Evolutionary conservation across 2,113 vertebrate species (phyloP), one percentile per base, ranked within the genome.

Genomic region (Orientallactaga bullata): DNA sequence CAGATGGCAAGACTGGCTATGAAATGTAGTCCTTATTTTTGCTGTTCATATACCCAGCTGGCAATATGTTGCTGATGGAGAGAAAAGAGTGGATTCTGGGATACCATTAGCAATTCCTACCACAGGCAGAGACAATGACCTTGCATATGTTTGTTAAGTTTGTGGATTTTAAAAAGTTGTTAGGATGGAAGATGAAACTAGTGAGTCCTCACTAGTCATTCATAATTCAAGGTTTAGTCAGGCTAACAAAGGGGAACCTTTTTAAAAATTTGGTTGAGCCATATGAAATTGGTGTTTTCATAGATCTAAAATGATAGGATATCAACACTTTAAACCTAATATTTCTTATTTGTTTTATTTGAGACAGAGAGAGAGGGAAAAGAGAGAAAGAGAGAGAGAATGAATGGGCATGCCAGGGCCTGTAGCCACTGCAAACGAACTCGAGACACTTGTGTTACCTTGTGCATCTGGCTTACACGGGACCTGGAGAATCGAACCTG

Each of bases 81-180:
- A 92, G 90, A 58, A 12, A 65, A 11, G 2, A 73, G 69, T 69
- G 42, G 63, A 90, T 88, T 89, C 55, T 72, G 68, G 24, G 74
- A 20, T 26, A 47, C n/a, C 90, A 77, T 81, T 77, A 92, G 61
- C 28, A 85, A 28, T 79, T 47, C 15, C 80, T 82, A 88, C 11
- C 73, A 94, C 24, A 78, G 20, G 13, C 68, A 81, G 32, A 15
- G 72, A 78, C 18, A 82, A 79, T 20, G 2, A 20, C 82, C 63
- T 68, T 37, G 23, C 32, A 71, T 85, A 71, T 69, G 8, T 88
- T 2, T 78, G 13, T 47, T 16, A 2, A 82, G 37, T 90, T 85
- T 88, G 72, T 85, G 30, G 39, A 69, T 90, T 94, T 95, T 24
- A 73, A 85, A 85, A 88, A 71, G 80, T 51, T 68, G 65, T 73